Evolutionary conservation across 2,888 invertebrate genomes (phyloP).

Genomic region (Volucella bombylans): DNA sequence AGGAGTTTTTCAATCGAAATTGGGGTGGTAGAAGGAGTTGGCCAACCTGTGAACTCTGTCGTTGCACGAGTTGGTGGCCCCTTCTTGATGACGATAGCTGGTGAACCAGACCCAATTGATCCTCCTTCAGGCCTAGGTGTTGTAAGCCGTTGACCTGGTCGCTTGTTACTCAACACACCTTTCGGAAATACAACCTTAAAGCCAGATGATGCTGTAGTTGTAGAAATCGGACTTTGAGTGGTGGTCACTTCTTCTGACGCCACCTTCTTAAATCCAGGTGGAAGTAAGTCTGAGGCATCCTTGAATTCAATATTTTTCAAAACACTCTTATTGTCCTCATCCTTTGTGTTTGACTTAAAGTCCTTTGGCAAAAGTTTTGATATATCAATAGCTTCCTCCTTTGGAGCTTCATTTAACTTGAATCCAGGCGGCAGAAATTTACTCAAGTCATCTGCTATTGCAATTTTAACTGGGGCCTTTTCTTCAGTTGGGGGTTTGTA

Average conservation of each 20-base stretch:
- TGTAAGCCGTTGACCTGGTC: constrained; percentile 85
- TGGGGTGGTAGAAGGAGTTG: constrained; percentile 93
- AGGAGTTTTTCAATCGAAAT: constrained; percentile 91
- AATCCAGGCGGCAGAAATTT: constrained; percentile 86
- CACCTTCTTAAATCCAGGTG: constrained; percentile 83
- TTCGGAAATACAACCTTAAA: constrained; percentile 91
- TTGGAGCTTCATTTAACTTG: constrained; percentile 81
- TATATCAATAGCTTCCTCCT: constrained; percentile 82
- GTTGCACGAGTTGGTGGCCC: constrained; percentile 94
- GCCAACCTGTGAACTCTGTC: constrained; percentile 96
- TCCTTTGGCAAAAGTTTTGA: constrained; percentile 86
- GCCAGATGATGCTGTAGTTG: constrained; percentile 82
- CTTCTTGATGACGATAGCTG: constrained; percentile 89
- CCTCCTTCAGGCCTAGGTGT: constrained; percentile 83
- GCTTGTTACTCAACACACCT: constrained; percentile 79
- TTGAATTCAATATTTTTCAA: constrained; percentile 79
- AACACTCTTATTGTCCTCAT: constrained; percentile 68
- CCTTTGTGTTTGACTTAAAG: constrained; percentile 82
- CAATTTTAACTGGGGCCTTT: constrained; percentile 71
- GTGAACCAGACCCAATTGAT: constrained; percentile 82
- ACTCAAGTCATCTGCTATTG: constrained; percentile 85
- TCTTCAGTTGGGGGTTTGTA: constrained; percentile 83
- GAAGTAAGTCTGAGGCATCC: constrained; percentile 83
- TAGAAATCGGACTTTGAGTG: constrained; percentile 78
- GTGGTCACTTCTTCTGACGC: constrained; percentile 33